These are phyloP conservation scores for Abrostola triplasia DNA, from an alignment of 2,888 invertebrate genomes.

Conservation along the genomic window DNA sequence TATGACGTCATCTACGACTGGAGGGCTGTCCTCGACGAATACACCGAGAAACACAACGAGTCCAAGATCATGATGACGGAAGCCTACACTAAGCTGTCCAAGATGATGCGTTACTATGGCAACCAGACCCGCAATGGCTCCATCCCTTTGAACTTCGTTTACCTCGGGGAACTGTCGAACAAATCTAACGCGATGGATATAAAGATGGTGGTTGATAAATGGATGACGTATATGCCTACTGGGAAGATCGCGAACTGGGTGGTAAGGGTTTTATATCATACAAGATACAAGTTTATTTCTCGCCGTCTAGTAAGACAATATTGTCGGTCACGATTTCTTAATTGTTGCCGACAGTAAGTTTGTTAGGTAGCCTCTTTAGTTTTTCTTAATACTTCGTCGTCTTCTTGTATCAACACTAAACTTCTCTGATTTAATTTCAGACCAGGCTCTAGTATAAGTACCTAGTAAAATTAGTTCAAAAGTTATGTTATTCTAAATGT, in stretches of 20 bases:
- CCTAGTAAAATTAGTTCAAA: no score
- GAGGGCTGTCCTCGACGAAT: conserved; percentile 88
- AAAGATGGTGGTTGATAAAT: conserved; percentile 84
- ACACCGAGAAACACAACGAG: conserved; percentile 68
- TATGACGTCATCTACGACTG: conserved; percentile 90
- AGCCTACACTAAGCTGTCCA: conserved; percentile 85
- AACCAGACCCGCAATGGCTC: conserved; percentile 82
- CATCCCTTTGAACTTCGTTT: conserved; percentile 91
- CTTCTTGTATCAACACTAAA: no score
- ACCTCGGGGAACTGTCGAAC: conserved; percentile 83
- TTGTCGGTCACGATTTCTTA: no score
- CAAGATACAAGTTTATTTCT: background rate
- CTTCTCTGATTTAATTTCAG: no score
- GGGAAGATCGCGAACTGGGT: conserved; percentile 90
- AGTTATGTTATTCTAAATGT: no score
- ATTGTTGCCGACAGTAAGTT: no score
- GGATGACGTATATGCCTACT: conserved; percentile 88
- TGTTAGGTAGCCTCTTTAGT: no score
- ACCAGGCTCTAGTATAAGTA: no score
- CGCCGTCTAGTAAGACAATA: no score
- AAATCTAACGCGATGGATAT: conserved; percentile 86
- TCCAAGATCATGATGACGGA: conserved; percentile 89
- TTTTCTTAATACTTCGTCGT: no score
- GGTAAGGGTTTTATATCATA: conserved; percentile 74
- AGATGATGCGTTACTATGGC: conserved; percentile 89